Evolutionary conservation across 2,113 vertebrate genomes (phyloP).

Genomic region (Stegostoma tigrinum): DNA sequence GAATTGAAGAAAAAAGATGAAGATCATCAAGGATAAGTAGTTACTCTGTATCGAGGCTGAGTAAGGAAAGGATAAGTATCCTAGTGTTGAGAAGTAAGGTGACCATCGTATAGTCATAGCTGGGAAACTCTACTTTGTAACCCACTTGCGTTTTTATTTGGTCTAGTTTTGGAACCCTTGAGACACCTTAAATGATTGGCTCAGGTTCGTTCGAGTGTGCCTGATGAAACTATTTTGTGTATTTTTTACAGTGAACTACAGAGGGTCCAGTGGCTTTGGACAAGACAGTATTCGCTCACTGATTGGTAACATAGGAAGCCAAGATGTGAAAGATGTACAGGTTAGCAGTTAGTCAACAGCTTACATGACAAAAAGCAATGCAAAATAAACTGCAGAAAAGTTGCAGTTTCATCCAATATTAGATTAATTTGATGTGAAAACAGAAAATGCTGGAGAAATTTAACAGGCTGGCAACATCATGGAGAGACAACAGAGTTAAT

Average conservation of each 20-base stretch:
- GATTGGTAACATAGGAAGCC: constrained; percentile 73
- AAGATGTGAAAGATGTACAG: constrained; percentile 87
- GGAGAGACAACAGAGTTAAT: background rate
- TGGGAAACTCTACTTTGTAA: background rate
- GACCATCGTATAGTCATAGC: background rate
- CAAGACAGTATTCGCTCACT: constrained; percentile 80
- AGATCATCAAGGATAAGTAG: background rate
- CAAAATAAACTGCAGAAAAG: background rate
- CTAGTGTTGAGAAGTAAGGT: background rate
- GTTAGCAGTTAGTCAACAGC: constrained; percentile 50
- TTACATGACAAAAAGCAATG: background rate
- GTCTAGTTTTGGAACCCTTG: background rate
- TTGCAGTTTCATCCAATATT: background rate
- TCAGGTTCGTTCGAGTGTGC: background rate
- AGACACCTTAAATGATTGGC: background rate
- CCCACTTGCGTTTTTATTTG: background rate
- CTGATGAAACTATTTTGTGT: background rate
- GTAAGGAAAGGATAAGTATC: background rate
- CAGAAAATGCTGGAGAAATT: too few relatives aligned
- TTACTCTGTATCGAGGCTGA: background rate
- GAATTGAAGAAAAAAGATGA: background rate
- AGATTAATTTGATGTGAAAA: background rate
- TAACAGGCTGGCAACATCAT: background rate
- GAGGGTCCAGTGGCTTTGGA: constrained; percentile 83
- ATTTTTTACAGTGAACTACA: constrained; percentile 76